Evolutionary conservation across 1,140 invertebrate genomes (phyloP).

Genomic region (Phortica variegata): DNA sequence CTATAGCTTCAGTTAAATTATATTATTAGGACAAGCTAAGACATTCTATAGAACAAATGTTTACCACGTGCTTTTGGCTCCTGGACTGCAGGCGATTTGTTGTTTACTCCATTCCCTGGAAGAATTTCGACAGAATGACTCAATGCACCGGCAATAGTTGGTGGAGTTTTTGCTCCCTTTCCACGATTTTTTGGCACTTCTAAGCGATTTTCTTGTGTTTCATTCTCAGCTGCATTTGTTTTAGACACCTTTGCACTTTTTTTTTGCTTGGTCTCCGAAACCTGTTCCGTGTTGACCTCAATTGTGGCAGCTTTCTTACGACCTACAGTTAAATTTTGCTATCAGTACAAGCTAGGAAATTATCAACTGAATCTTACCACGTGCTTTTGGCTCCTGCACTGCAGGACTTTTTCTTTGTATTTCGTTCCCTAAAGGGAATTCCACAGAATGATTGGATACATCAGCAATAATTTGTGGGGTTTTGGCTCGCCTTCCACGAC

Average conservation of each 20-base stretch:
- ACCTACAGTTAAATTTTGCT: no score
- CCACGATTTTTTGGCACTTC: constrained; percentile 13
- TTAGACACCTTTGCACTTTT: constrained; percentile 6
- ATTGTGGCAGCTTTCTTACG: constrained; percentile 23
- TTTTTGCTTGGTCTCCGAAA: constrained; percentile 7
- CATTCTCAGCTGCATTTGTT: constrained; percentile 9
- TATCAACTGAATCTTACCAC: no score
- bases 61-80: no score
- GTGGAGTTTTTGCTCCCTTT: not conserved
- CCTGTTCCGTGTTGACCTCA: constrained; percentile 8
- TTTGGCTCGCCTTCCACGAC: constrained; percentile 21
- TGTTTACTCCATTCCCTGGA: constrained; percentile 4
- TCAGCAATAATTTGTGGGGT: no score
- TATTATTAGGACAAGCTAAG: no score
- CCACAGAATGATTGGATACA: not conserved
- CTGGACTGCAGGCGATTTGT: no score
- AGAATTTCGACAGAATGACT: not conserved
- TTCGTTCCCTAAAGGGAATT: not conserved
- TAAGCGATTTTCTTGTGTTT: constrained; percentile 13
- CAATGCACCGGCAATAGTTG: not conserved
- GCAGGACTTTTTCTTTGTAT: no score
- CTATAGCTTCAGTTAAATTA: no score
- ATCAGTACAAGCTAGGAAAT: no score
- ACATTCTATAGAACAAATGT: no score
- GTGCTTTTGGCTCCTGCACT: constrained; percentile 29